Conservation (phyloP, 2,113 vertebrate species). For the Urocynchramus pylzowi region DNA sequence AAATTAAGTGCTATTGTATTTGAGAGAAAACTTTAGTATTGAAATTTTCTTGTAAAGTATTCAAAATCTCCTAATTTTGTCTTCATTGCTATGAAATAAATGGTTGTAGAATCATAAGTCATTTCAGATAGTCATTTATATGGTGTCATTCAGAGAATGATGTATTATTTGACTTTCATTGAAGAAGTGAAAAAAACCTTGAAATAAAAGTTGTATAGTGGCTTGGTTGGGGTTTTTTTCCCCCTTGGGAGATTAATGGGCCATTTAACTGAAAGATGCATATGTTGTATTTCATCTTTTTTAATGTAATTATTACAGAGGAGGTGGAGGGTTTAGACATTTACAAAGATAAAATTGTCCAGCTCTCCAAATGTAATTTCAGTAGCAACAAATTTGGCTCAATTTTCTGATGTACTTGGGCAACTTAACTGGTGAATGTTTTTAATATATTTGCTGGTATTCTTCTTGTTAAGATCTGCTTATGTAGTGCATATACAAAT, state of each 20-base stretch:
- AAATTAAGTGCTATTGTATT: slow-evolving; percentile 24
- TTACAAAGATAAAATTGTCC: neutral
- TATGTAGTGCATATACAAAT: neutral
- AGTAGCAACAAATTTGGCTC: neutral
- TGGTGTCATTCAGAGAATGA: neutral
- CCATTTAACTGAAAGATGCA: neutral
- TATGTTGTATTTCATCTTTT: neutral
- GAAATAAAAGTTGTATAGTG: neutral
- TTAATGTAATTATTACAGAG: neutral
- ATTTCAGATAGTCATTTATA: slow-evolving; percentile 3
- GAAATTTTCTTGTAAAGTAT: slow-evolving; percentile 10
- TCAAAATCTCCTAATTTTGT: slow-evolving; percentile 35
- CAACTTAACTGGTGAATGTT: neutral
- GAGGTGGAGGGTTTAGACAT: neutral
- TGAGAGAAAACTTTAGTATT: slow-evolving; percentile 25
- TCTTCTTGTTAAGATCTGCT: neutral
- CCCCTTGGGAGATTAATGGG: neutral
- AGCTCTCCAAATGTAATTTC: neutral
- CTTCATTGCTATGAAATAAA: slow-evolving; percentile 33
- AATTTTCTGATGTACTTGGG: neutral
- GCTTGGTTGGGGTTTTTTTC: neutral
- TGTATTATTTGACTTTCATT: neutral
- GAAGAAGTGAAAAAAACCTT: neutral
- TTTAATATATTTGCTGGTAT: neutral
- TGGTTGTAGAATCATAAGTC: slow-evolving; percentile 13